Base-by-base conservation (phyloP, 2,888 invertebrate genomes). In the Neria commutata region DNA sequence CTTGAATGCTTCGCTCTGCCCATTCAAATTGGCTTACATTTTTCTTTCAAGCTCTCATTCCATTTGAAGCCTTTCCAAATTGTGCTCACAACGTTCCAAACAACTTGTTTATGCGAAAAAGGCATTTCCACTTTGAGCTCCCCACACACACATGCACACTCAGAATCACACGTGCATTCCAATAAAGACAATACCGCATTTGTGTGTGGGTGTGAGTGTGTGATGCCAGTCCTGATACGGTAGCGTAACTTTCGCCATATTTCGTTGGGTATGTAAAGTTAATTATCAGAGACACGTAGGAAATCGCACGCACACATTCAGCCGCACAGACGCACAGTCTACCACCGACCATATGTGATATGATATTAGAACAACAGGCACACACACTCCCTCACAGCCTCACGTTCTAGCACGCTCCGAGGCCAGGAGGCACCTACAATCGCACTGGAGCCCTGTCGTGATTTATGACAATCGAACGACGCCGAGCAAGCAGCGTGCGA, bases 381-480 rank as follows among this genome's bases (percentile, higher is more conserved):
- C 50, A 42, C n/a, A 37, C 16, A 37, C 56, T 29, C 45, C 24
- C 48, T 24, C 49, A 23, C 25, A 40, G 21, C 21, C 23, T 16
- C 25, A 29, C 19, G 23, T n/a, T 21, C 10, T 37, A n/a, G 6
- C 37, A 4, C 37, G 16, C 11, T 14, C 37, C 37, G 6, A 29
- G 29, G 11, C 37, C 4, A n/a, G n/a, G 37, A 37, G 37, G 37
- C 54, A 8, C 10, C 58, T 33, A 37, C 52, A 51, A 55, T 40
- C 50, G 26, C 17, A 50, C 45, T 40, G 58, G 40, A 60, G 65
- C 60, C 65, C n/a, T n/a, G 59, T 55, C 61, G 66, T 74, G 75
- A 75, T 75, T 74, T 76, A 75, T 74, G 71, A 69, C 75, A 69
- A 74, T 74, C 68, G 75, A 72, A 72, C 61, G 54, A 33, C 52